Evolutionary conservation across 2,113 vertebrate species (phyloP).

Genomic region (Gymnocephalus cernua): DNA sequence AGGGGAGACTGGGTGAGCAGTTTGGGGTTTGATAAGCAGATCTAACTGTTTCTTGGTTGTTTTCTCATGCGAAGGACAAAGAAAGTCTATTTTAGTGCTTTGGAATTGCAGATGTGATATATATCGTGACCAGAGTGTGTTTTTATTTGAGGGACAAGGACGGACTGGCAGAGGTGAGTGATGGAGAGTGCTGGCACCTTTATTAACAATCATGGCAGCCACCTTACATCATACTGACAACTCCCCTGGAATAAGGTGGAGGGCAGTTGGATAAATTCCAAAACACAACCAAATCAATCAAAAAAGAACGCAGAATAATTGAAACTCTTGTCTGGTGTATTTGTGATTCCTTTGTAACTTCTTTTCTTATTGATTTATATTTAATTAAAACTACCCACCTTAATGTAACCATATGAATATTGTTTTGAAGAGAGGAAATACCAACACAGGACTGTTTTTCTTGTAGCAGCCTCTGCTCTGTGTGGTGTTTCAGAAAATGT

Average conservation of each 20-base stretch:
- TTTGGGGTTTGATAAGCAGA: conserved; percentile 16
- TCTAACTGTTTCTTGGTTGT: not conserved
- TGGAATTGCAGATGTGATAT: conserved; percentile 24
- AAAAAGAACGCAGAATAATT: not conserved
- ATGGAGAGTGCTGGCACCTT: conserved; percentile 51
- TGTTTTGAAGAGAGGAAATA: not conserved
- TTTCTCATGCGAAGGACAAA: conserved; percentile 22
- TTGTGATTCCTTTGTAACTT: not conserved
- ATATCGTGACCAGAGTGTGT: conserved; percentile 10
- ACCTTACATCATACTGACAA: conserved; percentile 53
- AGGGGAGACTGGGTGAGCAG: not conserved
- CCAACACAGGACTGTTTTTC: not conserved
- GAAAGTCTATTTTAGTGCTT: not conserved
- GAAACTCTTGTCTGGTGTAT: not conserved
- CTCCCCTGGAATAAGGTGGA: conserved; percentile 18
- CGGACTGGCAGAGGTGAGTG: conserved; percentile 32
- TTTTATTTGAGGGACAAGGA: conserved; percentile 40
- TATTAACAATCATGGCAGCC: conserved; percentile 48
- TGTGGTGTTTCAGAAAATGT: conserved; percentile 17
- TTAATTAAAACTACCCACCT: not conserved
- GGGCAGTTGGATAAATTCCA: conserved; percentile 30
- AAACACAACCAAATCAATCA: conserved; percentile 25
- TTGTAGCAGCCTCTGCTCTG: not conserved
- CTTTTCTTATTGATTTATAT: not conserved
- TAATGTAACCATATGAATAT: not conserved